These are phyloP conservation scores for Catajapyx aquilonaris DNA, from an alignment of 1,140 invertebrate genomes.

Conservation along the genomic window DNA sequence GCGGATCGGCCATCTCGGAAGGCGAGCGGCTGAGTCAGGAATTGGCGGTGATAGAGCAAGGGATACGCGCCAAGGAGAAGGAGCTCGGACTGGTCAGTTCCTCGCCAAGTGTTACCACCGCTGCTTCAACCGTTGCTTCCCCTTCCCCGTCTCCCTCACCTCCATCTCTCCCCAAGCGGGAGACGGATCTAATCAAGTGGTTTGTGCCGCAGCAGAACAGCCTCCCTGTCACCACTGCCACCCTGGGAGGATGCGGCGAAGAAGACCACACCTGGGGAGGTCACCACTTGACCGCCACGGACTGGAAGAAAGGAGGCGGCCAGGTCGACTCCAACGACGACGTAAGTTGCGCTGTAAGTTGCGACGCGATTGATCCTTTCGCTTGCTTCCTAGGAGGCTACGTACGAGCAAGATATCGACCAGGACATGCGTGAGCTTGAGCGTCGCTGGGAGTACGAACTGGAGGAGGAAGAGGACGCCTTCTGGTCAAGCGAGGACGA, in stretches of 20 bases:
- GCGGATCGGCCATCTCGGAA: constrained; percentile 22
- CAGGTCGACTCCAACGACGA: neutral
- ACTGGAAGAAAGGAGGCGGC: neutral
- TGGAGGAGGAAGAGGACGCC: constrained; percentile 39
- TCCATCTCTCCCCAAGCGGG: too few species aligned
- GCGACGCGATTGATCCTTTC: neutral
- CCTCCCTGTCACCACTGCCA: too few species aligned
- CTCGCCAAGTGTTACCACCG: constrained; percentile 2
- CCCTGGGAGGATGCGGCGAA: neutral
- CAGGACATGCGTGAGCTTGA: constrained; percentile 44
- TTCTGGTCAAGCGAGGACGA: constrained; percentile 40
- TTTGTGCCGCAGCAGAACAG: too few species aligned
- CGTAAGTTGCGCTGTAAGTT: too few species aligned
- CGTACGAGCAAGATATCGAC: constrained; percentile 39
- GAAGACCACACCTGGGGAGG: constrained; percentile 3
- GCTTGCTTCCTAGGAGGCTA: constrained; percentile 26
- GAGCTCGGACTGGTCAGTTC: constrained; percentile 29
- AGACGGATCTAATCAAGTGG: too few species aligned
- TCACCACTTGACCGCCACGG: too few species aligned
- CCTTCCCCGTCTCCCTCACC: neutral
- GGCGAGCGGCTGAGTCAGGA: constrained; percentile 36
- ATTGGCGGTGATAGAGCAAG: constrained; percentile 39
- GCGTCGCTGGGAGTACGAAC: constrained; percentile 36
- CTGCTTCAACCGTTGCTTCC: constrained; percentile 1
- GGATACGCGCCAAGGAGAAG: constrained; percentile 39